Conservation (phyloP, 1,140 invertebrate species). For the Brachionus plicatilis region DNA sequence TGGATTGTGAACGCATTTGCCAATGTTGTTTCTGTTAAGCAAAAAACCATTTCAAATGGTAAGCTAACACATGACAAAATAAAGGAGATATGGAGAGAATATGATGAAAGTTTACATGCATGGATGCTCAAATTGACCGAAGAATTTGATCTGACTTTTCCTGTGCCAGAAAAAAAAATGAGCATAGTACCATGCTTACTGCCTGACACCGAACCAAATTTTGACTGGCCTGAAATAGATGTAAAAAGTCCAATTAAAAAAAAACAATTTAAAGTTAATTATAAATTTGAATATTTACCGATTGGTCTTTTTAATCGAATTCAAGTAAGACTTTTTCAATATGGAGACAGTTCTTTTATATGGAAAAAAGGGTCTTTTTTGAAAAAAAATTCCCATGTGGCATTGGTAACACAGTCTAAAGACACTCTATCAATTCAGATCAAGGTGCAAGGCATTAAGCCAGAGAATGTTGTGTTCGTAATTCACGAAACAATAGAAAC, state of each 20-base stretch:
- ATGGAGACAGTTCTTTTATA: conserved; percentile 49
- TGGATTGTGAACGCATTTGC: conserved; percentile 56
- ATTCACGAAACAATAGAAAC: conserved; percentile 52
- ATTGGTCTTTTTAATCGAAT: conserved; percentile 54
- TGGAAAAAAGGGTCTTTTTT: conserved; percentile 53
- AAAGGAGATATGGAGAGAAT: conserved; percentile 46
- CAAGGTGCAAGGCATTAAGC: conserved; percentile 49
- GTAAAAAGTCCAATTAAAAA: background rate
- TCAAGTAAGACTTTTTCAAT: conserved; percentile 52
- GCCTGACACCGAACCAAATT: conserved; percentile 46
- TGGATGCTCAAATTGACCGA: conserved; percentile 54
- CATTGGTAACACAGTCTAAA: conserved; percentile 45
- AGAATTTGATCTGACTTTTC: conserved; percentile 54
- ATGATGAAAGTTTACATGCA: conserved; percentile 47
- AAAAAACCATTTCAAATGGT: conserved; percentile 49
- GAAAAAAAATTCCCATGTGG: conserved; percentile 50
- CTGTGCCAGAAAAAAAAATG: conserved; percentile 39
- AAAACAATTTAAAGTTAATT: conserved; percentile 40
- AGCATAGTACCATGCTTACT: conserved; percentile 53
- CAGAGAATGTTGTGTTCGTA: conserved; percentile 52
- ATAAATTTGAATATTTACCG: conserved; percentile 46
- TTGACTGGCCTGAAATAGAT: background rate
- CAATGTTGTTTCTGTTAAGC: conserved; percentile 52
- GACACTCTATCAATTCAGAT: conserved; percentile 46
- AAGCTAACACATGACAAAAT: conserved; percentile 48